Conservation (phyloP, 2,797 vertebrate species). For the Thaleichthys pacificus region DNA sequence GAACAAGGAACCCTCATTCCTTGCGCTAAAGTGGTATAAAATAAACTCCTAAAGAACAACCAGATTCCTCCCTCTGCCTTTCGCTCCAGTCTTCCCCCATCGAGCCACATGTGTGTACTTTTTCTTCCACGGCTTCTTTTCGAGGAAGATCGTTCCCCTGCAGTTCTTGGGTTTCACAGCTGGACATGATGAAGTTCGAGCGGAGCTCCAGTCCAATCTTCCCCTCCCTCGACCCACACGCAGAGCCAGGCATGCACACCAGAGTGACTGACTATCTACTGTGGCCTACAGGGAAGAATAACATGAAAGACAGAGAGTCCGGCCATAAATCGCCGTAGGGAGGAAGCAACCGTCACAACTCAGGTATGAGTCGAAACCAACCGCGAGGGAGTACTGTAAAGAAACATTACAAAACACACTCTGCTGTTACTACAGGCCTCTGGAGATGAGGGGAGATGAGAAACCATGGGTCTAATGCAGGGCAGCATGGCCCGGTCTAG, state of each 20-base stretch:
- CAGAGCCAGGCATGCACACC: conserved; percentile 23
- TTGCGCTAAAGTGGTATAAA: conserved; percentile 20
- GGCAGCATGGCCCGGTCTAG: too few species aligned
- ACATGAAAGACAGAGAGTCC: conserved; percentile 17
- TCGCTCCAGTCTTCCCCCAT: conserved; percentile 45
- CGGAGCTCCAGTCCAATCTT: conserved; percentile 42
- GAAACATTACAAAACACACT: background rate
- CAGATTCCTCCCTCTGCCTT: conserved; percentile 51
- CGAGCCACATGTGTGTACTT: conserved; percentile 29
- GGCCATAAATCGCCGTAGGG: conserved; percentile 17
- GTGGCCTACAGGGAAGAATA: conserved; percentile 20
- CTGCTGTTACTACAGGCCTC: background rate
- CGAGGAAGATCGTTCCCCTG: conserved; percentile 33
- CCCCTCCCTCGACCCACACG: conserved; percentile 55
- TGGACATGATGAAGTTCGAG: conserved; percentile 62
- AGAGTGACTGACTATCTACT: conserved; percentile 23
- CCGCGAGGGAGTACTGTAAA: conserved; percentile 24
- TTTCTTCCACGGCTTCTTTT: conserved; percentile 35
- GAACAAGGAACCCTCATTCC: conserved; percentile 32
- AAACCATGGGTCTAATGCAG: too few species aligned
- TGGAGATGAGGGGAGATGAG: background rate
- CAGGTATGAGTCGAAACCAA: conserved; percentile 24
- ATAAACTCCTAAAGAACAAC: conserved; percentile 37
- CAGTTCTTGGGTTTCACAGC: conserved; percentile 61
- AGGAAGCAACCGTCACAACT: conserved; percentile 31